Evolutionary conservation across 2,797 vertebrate genomes (phyloP).

Genomic region (Glyptemys insculpta): DNA sequence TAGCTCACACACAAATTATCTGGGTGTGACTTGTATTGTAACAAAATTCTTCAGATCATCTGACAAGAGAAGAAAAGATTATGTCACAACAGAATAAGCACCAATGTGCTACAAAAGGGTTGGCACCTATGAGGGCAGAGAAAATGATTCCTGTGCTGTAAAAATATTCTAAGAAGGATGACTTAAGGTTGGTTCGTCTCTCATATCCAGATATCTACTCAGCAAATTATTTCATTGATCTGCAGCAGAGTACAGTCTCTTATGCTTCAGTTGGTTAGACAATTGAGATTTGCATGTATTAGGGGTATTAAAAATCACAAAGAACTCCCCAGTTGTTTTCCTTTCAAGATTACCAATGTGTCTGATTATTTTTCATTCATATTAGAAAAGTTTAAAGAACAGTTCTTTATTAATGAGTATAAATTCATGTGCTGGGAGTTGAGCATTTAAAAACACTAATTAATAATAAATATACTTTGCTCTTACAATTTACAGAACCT

Average conservation of each 20-base stretch:
- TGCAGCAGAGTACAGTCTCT: not conserved
- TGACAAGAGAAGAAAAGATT: not conserved
- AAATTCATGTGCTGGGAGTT: not conserved
- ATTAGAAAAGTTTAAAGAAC: not conserved
- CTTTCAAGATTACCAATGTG: constrained; percentile 9
- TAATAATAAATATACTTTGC: not conserved
- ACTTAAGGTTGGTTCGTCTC: constrained; percentile 17
- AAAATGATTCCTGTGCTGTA: not conserved
- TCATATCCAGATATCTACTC: constrained; percentile 15
- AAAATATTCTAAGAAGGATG: not conserved
- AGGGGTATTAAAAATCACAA: constrained; percentile 39
- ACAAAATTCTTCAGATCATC: not conserved
- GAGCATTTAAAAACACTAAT: not conserved
- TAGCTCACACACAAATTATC: fast-evolving
- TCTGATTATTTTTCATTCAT: constrained; percentile 6
- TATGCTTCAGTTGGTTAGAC: constrained; percentile 29
- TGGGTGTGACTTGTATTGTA: fast-evolving
- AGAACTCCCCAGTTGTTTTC: not conserved
- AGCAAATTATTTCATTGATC: constrained; percentile 29
- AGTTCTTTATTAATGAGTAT: not conserved
- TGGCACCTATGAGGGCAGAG: not conserved
- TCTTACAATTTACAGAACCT: not conserved
- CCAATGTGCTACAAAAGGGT: not conserved
- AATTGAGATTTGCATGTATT: constrained; percentile 26
- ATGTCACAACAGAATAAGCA: not conserved